A percentile compares a stretch with the other conserved stretches of the same genome.
These are phyloP conservation scores for Pygathrix nemaeus DNA, from an alignment of 2,113 vertebrate genomes.

Conservation along the genomic window DNA sequence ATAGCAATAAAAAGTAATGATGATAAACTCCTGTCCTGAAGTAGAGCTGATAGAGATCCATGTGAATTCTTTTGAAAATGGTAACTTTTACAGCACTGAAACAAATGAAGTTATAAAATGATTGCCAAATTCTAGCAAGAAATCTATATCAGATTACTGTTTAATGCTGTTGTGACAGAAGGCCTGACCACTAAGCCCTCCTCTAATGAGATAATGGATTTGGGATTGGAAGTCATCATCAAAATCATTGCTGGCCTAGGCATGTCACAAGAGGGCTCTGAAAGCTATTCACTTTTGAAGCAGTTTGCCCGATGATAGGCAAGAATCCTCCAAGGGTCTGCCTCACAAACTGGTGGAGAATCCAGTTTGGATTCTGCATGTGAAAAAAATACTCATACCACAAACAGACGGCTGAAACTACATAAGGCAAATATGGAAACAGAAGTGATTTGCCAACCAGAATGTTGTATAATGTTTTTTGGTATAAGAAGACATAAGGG, in stretches of 20 bases:
- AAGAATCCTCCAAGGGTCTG: background rate
- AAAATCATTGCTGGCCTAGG: background rate
- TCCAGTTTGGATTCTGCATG: background rate
- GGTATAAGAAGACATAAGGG: background rate
- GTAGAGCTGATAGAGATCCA: background rate
- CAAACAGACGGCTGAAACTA: background rate
- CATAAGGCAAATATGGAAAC: background rate
- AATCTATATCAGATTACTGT: background rate
- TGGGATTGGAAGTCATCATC: background rate
- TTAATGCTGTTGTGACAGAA: background rate
- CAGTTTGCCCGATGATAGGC: background rate
- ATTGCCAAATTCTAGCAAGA: background rate
- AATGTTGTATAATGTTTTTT: background rate
- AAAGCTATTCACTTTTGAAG: background rate
- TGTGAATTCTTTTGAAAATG: background rate
- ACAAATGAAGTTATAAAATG: background rate
- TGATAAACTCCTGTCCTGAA: background rate
- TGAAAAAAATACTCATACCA: background rate
- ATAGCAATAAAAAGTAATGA: background rate
- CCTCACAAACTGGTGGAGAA: background rate
- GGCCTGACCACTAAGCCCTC: background rate
- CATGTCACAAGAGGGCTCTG: background rate
- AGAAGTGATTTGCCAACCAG: background rate
- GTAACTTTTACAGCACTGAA: background rate
- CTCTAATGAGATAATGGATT: background rate